Evolutionary conservation across 2,797 vertebrate genomes (phyloP), one percentile per base, ranked within the genome.

Genomic region (Urophycis tenuis): DNA sequence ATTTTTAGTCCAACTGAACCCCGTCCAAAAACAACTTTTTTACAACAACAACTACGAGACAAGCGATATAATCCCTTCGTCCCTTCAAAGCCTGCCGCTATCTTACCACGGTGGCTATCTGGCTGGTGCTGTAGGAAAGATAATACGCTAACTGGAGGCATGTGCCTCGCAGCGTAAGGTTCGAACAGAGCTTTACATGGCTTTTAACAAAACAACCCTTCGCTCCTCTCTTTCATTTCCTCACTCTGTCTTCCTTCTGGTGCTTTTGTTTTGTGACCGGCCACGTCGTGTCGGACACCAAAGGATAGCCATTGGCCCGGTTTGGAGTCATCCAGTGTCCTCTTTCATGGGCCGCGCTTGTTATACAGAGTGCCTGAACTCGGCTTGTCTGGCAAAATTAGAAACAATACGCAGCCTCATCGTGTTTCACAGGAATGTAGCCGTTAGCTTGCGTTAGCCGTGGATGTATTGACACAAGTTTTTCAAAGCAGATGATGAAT

Each of bases 361-460:
- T 39, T 60, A 77, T 77, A 77, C 78, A 81, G 75, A 78, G 67
- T n/a, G n/a, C n/a, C n/a, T n/a, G n/a, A n/a, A n/a, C 75, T 72
- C n/a, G 19, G 80, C 77, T 77, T 41, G 45, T 78, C 80, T 74
- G 29, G 45, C 71, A 75, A 35, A 64, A 41, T 33, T 36, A 0
- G 49, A 33, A 33, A 88, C 87, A 91, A 85, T 84, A 77, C 73
- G 72, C 45, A 39, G 19, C 76, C 0, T 88, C 84, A 93, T 33
- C 87, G 73, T 33, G 41, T 92, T 91, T 90, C 91, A 86, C 76
- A 75, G 73, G 25, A 80, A 74, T 75, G 79, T 71, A 0, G 71
- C 80, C 76, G 35, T 79, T 79, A 30, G 80, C 72, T 81, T 34
- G 75, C 76, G 76, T 76, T 41, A 25, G 25, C 33, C 31, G 60